Percentiles rank a stretch among this genome's conserved stretches.
These are phyloP conservation scores for Pyrgilauda ruficollis DNA, from an alignment of 2,113 vertebrate species.

Conservation along the genomic window DNA sequence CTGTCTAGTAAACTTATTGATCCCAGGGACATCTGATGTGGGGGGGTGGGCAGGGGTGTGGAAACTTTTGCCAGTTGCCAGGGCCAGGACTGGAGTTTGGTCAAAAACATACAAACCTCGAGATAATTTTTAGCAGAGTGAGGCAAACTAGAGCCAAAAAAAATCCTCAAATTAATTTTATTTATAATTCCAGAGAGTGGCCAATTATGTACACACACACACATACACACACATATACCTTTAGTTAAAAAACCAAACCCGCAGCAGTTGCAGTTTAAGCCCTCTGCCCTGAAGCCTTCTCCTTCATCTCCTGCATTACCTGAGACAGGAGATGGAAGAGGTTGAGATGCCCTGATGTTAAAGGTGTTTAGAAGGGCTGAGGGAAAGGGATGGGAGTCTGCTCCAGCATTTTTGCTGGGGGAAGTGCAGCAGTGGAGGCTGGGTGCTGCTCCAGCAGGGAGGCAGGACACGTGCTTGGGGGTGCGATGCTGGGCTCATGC, in stretches of 20 bases:
- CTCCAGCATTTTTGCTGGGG: not conserved
- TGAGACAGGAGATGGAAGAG: not conserved
- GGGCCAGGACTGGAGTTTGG: not conserved
- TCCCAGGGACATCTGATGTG: not conserved
- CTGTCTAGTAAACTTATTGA: rapidly evolving
- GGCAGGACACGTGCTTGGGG: not conserved
- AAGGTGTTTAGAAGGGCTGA: not conserved
- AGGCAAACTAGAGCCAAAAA: not conserved
- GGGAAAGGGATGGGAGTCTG: not conserved
- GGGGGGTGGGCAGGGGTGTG: not conserved
- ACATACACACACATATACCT: not conserved
- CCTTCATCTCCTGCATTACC: not conserved
- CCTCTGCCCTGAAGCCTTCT: not conserved
- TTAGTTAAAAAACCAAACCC: not conserved
- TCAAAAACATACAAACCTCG: not conserved
- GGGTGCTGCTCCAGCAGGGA: slow-evolving; percentile 8
- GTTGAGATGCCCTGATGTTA: not conserved
- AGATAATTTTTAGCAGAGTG: not conserved
- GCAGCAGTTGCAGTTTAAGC: not conserved
- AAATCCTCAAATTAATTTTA: not conserved
- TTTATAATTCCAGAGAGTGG: not conserved
- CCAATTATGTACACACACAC: not conserved
- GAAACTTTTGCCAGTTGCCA: not conserved
- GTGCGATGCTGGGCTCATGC: slow-evolving; percentile 4
- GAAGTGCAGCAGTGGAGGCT: not conserved